Conservation (phyloP, 37 sponge, comb jelly and placozoan species). For the Oopsacas minuta region DNA sequence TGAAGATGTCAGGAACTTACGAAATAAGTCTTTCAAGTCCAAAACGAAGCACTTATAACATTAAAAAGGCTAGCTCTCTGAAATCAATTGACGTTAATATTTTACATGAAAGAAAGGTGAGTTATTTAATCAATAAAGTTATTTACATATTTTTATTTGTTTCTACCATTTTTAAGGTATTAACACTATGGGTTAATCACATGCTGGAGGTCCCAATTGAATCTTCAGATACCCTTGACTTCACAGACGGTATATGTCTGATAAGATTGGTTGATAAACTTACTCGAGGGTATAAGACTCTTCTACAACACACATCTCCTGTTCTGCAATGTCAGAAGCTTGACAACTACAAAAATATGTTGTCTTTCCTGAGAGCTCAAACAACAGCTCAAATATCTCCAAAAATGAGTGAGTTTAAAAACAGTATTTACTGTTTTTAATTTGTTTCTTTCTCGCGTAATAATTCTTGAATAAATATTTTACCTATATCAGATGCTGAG, state of each 20-base stretch:
- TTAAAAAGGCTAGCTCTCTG: slow-evolving; percentile 4
- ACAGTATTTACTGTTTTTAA: neutral
- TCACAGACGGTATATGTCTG: slow-evolving; percentile 6
- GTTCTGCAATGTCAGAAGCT: neutral
- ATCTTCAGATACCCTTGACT: neutral
- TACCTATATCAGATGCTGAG: neutral
- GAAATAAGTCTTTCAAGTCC: slow-evolving; percentile 19
- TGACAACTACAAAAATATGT: neutral
- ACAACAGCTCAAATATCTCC: neutral
- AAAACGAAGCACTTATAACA: neutral
- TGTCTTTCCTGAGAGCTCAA: neutral
- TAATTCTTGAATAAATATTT: neutral
- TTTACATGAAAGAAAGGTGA: neutral
- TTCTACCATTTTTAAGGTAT: neutral
- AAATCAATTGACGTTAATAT: neutral
- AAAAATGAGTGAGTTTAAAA: neutral
- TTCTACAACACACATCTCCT: neutral
- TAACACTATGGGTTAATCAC: neutral
- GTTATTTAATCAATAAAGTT: no score
- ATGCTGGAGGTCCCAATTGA: neutral
- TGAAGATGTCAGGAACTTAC: slow-evolving; percentile 4
- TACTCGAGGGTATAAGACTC: neutral
- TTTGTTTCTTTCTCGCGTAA: neutral
- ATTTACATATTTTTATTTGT: no score
- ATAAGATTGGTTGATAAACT: neutral